Base-by-base conservation (phyloP, 2,113 vertebrate genomes). In the Oryzias melastigma region DNA sequence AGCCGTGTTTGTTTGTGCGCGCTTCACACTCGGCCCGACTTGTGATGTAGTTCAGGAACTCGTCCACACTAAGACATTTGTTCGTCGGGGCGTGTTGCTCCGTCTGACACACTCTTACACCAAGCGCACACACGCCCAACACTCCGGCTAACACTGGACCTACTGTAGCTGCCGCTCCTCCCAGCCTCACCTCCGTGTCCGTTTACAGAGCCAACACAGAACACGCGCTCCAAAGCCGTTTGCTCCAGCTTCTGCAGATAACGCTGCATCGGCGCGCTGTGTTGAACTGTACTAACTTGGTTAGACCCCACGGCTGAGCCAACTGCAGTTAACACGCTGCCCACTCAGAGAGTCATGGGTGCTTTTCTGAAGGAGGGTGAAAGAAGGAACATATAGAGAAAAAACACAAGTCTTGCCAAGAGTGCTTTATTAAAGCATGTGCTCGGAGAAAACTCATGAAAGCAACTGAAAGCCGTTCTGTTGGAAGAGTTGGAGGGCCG, bases 231-330 rank as follows among this genome's bases (percentile, higher is more conserved):
- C 19, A 5, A 41, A 70, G 41, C 43, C 5, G 20, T 29, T 68
- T 57, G 2, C 44, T 52, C 47, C 45, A 40, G 19, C 63, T 61
- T 5, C 42, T 19, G 59, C 17, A 29, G 35, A 68, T 63, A 75
- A 65, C 18, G 42, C 44, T 72, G 77, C 68, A 75, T 73, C 1
- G 12, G 80, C 60, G 42, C 65, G 63, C n/a, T 75, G 75, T 29
- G 64, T 81, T 78, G 68, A 70, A 82, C 82, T 78, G 70, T 19
- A 2, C 80, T 87, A 85, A 90, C 71, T 19, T 65, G 61, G 76
- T 87, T 85, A 86, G 12, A 62, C 71, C 73, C 73, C 67, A 74
- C 62, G 40, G 29, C 55, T 14, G 46, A 75, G 67, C 67, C 76
- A 80, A 78, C 78, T 27, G 27, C 60, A 55, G 78, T 86, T 81